Evolutionary conservation across 2,797 vertebrate species (phyloP).

Genomic region (Artibeus lituratus): DNA sequence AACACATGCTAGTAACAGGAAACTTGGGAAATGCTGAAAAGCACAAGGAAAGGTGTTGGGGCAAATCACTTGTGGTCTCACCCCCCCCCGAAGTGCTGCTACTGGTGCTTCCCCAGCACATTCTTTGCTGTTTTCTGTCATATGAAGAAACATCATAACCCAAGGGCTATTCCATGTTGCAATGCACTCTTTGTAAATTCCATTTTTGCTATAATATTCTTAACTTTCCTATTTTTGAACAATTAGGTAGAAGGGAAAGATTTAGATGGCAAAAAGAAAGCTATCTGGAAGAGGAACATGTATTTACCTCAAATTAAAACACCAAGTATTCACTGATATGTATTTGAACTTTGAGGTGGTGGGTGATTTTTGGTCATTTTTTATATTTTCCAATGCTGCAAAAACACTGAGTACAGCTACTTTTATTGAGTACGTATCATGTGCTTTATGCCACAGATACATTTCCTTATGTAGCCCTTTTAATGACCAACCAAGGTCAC

Average conservation of each 20-base stretch:
- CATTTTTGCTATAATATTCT: neutral
- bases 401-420: neutral
- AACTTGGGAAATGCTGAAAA: neutral
- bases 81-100: neutral
- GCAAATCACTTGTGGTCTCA: neutral
- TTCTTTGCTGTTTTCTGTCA: neutral
- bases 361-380: neutral
- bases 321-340: neutral
- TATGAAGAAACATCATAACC: neutral
- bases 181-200: neutral
- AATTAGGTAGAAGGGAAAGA: neutral
- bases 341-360: neutral
- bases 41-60: neutral
- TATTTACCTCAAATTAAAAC: neutral
- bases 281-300: neutral
- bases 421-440: neutral
- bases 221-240: constrained; percentile 12
- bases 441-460: neutral
- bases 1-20: neutral
- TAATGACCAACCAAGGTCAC: neutral
- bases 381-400: neutral
- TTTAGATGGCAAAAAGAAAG: neutral
- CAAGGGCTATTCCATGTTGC: neutral
- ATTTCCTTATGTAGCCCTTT: neutral
- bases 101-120: accelerated